These are phyloP conservation scores for Morpho helenor DNA, from an alignment of 2,888 invertebrate genomes.

Conservation along the genomic window DNA sequence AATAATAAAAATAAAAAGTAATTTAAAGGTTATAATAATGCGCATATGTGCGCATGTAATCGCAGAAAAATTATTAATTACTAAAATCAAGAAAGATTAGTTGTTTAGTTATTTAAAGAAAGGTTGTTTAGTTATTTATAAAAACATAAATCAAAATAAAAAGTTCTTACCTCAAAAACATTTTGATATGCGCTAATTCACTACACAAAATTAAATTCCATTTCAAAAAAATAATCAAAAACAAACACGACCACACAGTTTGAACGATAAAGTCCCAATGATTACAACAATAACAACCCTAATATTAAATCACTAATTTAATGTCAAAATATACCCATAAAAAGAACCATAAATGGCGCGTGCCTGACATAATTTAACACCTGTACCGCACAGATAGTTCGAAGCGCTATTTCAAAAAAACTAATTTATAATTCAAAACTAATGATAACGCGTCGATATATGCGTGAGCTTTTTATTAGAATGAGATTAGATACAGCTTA, in stretches of 20 bases:
- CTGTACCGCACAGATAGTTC: conserved; percentile 46
- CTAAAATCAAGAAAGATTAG: no score
- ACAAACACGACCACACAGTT: conserved; percentile 67
- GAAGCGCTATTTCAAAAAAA: conserved; percentile 49
- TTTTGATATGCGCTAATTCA: conserved; percentile 40
- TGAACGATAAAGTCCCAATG: conserved; percentile 59
- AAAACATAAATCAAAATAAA: not conserved
- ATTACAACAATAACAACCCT: conserved; percentile 67
- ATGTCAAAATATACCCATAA: conserved; percentile 63
- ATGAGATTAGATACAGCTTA: conserved; percentile 69
- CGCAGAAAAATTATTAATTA: no score
- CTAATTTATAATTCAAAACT: conserved; percentile 52
- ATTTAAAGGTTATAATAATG: no score
- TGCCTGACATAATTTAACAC: conserved; percentile 66
- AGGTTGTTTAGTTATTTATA: not conserved
- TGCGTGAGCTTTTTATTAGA: conserved; percentile 76
- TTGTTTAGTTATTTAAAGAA: not conserved
- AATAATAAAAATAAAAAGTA: no score
- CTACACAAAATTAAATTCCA: conserved; percentile 47
- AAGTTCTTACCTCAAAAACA: conserved; percentile 58
- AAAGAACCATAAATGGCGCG: conserved; percentile 70
- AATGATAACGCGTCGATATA: conserved; percentile 67
- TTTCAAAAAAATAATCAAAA: conserved; percentile 36
- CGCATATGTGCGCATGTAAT: no score
- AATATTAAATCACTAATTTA: conserved; percentile 65